phyloP scores from a whole-genome alignment of 1,140 invertebrate genomes.

The Ridgeia piscesae region DNA sequence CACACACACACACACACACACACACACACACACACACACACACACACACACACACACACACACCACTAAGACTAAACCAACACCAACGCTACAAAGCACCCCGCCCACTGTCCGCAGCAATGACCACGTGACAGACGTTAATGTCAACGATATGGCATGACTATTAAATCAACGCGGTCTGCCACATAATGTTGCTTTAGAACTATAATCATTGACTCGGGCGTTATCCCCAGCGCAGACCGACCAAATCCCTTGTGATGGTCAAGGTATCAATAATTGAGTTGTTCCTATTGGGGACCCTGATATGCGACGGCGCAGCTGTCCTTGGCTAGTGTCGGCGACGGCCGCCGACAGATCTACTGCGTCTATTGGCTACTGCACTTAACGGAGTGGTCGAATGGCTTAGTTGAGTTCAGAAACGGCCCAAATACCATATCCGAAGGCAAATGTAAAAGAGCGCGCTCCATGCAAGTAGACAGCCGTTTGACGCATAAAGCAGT shows the following conservation, averaged over 20 bases:
- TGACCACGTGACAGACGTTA: background rate
- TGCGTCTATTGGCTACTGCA: too few relatives aligned
- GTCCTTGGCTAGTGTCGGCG: background rate
- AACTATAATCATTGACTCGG: background rate
- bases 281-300: background rate
- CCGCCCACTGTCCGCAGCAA: background rate
- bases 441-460: too few relatives aligned
- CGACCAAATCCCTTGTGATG: background rate
- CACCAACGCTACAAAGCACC: background rate
- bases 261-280: slow-evolving; percentile 1
- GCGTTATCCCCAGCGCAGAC: background rate
- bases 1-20: too few relatives aligned
- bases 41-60: too few relatives aligned
- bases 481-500: too few relatives aligned
- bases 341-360: background rate
- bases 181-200: background rate
- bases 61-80: background rate
- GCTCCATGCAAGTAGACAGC: too few relatives aligned
- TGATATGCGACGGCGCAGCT: background rate
- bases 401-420: too few relatives aligned
- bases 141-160: too few relatives aligned
- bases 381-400: too few relatives aligned
- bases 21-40: too few relatives aligned
- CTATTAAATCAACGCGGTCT: too few relatives aligned
- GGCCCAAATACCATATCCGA: too few relatives aligned